These are phyloP conservation scores for Tyria jacobaeae DNA, from an alignment of 2,888 invertebrate genomes.

Conservation along the genomic window DNA sequence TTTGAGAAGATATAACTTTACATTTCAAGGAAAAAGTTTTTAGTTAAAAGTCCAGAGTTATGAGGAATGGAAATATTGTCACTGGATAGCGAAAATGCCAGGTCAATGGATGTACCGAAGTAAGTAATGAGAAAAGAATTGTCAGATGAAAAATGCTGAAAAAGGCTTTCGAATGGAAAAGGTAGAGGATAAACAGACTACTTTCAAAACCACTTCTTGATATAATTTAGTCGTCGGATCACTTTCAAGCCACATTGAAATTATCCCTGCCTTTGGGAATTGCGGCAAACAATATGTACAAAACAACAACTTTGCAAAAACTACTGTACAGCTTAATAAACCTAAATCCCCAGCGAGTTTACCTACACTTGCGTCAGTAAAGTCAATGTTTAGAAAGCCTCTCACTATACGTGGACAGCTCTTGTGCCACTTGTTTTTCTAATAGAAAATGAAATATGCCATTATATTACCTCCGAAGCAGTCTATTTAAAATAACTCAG, in stretches of 20 bases:
- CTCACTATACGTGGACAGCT: background rate
- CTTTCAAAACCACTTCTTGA: too few relatives aligned
- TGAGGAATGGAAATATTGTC: too few relatives aligned
- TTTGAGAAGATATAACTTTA: too few relatives aligned
- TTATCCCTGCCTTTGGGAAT: too few relatives aligned
- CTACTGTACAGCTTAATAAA: background rate
- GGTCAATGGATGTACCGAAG: background rate
- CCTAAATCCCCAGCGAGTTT: background rate
- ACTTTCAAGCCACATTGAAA: too few relatives aligned
- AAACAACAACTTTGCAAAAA: background rate
- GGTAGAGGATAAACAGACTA: too few relatives aligned
- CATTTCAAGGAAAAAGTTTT: too few relatives aligned
- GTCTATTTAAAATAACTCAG: background rate
- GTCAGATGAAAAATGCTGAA: background rate
- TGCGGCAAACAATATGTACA: too few relatives aligned
- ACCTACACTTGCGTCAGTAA: background rate
- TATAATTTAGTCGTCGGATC: too few relatives aligned
- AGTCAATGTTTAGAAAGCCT: constrained; percentile 1
- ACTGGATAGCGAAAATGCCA: background rate
- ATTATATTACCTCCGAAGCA: background rate
- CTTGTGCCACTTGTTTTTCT: background rate
- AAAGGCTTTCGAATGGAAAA: background rate
- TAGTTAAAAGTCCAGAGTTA: too few relatives aligned
- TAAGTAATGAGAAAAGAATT: background rate
- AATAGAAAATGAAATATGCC: background rate